phyloP scores from a whole-genome alignment of 2,797 vertebrate genomes.

The Clarias laeviceps region DNA sequence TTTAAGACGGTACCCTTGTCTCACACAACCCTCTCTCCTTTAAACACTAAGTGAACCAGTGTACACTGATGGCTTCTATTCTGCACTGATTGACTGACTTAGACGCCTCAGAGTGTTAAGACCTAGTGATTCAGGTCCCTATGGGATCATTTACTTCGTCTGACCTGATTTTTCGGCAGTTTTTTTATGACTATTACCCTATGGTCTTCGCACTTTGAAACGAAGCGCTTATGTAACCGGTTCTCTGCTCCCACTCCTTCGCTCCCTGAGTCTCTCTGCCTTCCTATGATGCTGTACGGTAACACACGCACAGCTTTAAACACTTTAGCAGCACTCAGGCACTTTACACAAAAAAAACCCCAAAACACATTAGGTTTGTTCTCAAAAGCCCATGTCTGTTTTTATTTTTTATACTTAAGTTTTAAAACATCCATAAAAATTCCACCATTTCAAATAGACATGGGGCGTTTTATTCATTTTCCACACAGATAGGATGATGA shows the following conservation, averaged over 20 bases:
- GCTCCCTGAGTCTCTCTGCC: background rate
- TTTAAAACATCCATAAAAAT: background rate
- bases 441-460: background rate
- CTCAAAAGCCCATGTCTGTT: background rate
- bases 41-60: background rate
- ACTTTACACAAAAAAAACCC: background rate
- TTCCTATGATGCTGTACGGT: background rate
- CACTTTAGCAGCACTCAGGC: background rate
- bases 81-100: background rate
- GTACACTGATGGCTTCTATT: background rate
- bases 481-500: background rate
- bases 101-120: background rate
- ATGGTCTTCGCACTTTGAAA: constrained; percentile 1
- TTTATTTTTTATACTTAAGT: background rate
- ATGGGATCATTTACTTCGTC: background rate
- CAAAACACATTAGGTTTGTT: background rate
- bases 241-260: constrained; percentile 5
- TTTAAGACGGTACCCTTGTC: constrained; percentile 31
- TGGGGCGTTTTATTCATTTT: background rate
- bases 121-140: background rate
- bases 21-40: constrained; percentile 32
- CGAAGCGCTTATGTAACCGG: constrained; percentile 3
- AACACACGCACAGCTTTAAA: constrained; percentile 7
- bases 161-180: background rate
- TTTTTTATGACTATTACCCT: background rate